A percentile compares a stretch with the other conserved stretches of the same genome.
These are phyloP conservation scores for Congeria kusceri DNA, from an alignment of 2,888 invertebrate genomes.

Conservation along the genomic window DNA sequence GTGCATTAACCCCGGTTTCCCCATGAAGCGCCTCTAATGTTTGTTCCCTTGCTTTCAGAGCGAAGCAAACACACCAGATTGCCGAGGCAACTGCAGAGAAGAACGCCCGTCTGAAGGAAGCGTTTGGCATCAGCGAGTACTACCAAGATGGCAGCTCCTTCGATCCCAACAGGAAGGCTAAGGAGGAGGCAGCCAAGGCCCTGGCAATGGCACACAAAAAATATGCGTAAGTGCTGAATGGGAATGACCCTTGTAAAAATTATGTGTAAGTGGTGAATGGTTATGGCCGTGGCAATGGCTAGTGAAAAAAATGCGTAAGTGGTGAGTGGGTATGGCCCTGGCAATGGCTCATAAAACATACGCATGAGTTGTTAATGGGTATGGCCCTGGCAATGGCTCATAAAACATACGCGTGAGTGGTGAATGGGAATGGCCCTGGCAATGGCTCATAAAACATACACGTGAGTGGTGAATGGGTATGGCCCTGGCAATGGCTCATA, in stretches of 20 bases:
- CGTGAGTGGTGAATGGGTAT: no score
- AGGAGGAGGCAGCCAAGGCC: constrained; percentile 83
- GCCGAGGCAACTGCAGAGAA: constrained; percentile 98
- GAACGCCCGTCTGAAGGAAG: constrained; percentile 96
- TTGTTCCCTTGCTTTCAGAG: constrained; percentile 83
- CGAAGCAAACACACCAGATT: constrained; percentile 97
- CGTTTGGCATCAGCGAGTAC: constrained; percentile 96
- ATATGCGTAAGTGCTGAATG: constrained; percentile 72
- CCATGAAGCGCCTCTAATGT: no score
- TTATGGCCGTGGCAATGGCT: background rate
- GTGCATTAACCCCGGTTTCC: no score
- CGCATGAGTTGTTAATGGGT: no score
- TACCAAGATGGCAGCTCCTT: constrained; percentile 97
- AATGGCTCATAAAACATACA: no score
- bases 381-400: no score
- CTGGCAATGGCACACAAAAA: constrained; percentile 80
- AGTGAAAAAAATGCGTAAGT: background rate
- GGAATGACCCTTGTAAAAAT: background rate
- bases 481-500: no score
- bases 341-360: no score
- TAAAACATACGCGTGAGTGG: no score
- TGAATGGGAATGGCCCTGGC: no score
- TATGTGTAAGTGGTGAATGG: background rate
- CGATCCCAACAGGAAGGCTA: constrained; percentile 91
- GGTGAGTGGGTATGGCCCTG: no score